phyloP scores from a whole-genome alignment of 2,888 invertebrate genomes.

The Chouioia cunea region DNA sequence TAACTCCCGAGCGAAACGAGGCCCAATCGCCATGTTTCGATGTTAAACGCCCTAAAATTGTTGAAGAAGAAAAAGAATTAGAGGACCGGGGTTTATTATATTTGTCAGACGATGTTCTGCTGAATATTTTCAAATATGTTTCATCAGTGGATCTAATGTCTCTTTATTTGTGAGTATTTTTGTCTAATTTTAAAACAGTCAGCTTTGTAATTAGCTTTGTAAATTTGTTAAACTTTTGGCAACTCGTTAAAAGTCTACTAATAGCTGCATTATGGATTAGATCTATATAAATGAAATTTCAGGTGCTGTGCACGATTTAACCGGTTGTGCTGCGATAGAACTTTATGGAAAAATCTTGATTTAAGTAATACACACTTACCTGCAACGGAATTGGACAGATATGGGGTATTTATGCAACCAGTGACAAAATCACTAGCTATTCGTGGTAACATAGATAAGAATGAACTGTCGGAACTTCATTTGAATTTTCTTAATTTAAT shows the following conservation, averaged over 20 bases:
- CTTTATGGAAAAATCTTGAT: constrained; percentile 72
- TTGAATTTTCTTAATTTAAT: constrained; percentile 63
- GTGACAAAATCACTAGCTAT: constrained; percentile 66
- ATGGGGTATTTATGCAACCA: constrained; percentile 67
- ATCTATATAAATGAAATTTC: constrained; percentile 19
- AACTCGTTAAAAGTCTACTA: constrained; percentile 46
- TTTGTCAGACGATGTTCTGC: constrained; percentile 74
- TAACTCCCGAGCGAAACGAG: constrained; percentile 60
- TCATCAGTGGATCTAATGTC: constrained; percentile 70
- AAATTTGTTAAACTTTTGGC: neutral
- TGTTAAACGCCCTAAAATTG: constrained; percentile 53
- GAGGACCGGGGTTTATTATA: constrained; percentile 66
- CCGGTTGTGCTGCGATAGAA: constrained; percentile 69
- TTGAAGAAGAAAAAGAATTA: constrained; percentile 37
- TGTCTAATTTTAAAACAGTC: neutral
- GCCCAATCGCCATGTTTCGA: constrained; percentile 12
- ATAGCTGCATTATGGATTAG: too few relatives aligned
- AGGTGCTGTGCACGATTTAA: constrained; percentile 71
- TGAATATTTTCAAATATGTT: constrained; percentile 70
- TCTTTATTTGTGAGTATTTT: constrained; percentile 69
- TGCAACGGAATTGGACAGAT: constrained; percentile 65
- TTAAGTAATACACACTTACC: constrained; percentile 63
- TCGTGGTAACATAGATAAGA: constrained; percentile 58
- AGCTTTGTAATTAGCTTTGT: neutral
- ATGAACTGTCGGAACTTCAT: constrained; percentile 65